These are phyloP conservation scores for Microcebus murinus DNA, from an alignment of 2,113 vertebrate species.

Conservation along the genomic window DNA sequence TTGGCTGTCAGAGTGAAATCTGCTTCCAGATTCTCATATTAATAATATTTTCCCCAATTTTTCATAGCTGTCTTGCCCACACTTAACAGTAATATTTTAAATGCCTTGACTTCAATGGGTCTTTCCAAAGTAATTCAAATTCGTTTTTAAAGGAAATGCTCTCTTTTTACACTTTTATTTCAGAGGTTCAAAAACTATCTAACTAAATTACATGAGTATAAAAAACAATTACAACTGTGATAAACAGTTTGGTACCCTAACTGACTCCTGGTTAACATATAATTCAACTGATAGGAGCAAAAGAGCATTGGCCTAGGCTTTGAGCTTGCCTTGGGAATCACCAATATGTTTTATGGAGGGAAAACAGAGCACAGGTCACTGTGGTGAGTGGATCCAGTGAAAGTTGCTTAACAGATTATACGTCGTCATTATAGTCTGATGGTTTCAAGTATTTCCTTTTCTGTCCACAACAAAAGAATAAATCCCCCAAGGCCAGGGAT, in stretches of 20 bases:
- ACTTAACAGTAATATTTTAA: conserved; percentile 15
- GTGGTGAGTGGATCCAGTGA: neutral
- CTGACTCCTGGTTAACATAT: neutral
- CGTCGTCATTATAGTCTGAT: neutral
- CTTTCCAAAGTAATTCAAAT: conserved; percentile 12
- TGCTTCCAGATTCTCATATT: neutral
- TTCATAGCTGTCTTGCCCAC: neutral
- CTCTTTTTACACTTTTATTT: neutral
- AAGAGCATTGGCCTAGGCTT: neutral
- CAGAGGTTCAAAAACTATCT: neutral
- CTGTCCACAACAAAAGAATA: neutral
- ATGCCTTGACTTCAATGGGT: neutral
- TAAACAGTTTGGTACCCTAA: neutral
- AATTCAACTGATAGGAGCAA: neutral
- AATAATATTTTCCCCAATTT: neutral
- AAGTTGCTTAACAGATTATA: neutral
- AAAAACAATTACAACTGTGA: neutral
- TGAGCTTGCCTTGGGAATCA: neutral
- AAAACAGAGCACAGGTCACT: neutral
- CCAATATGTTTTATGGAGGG: neutral
- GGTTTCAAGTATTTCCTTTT: neutral
- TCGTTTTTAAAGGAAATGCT: neutral
- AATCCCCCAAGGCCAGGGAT: neutral
- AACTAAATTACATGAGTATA: neutral
- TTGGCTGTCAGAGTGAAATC: neutral